Base-by-base conservation (phyloP, 2,113 vertebrate genomes). In the Anthoscopus minutus region DNA sequence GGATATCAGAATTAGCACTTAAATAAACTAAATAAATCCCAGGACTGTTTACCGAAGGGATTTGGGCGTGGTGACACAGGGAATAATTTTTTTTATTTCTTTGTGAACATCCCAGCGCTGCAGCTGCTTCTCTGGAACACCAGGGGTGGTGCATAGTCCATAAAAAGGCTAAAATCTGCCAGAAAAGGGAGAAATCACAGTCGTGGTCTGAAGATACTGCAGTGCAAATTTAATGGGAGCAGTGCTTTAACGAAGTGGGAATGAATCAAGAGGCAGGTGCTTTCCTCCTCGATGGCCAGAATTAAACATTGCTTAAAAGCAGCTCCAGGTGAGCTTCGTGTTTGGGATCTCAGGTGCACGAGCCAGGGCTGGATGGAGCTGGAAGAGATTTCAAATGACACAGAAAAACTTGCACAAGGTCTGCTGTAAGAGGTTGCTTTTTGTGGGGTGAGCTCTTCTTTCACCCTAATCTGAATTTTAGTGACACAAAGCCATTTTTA, bases 1-100 rank as follows among this genome's bases (percentile, higher is more conserved):
- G 92, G 77, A 85, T 83, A 79, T 45, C 61, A 54, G 81, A 91
- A 76, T 86, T 95, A 97, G 97, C 97, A 97, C 97, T 97, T 92
- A 23, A 44, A 64, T 30, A 64, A 79, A 78, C 3, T 3, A n/a
- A 42, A 77, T 53, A n/a, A 60, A 28, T 4, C 18, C 48, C 72
- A 25, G 44, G 20, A 13, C 54, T 67, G 31, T 50, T 87, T 16
- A 78, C 57, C 33, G 11, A 18, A 76, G 72, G 45, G 35, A 58
- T 44, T 10, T 42, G 67, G 58, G 38, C 6, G 31, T 33, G 51
- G 56, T 23, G 67, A 77, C 44, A 45, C 40, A 14, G 5, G 9
- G 82, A 94, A 50, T 72, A 27, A 62, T 38, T 15, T 24, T 31
- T 13, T 37, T 76, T 57, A 37, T 47, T 40, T 58, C n/a, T 10